These are phyloP conservation scores for Serinus canaria DNA, from an alignment of 2,113 vertebrate species.

Conservation along the genomic window DNA sequence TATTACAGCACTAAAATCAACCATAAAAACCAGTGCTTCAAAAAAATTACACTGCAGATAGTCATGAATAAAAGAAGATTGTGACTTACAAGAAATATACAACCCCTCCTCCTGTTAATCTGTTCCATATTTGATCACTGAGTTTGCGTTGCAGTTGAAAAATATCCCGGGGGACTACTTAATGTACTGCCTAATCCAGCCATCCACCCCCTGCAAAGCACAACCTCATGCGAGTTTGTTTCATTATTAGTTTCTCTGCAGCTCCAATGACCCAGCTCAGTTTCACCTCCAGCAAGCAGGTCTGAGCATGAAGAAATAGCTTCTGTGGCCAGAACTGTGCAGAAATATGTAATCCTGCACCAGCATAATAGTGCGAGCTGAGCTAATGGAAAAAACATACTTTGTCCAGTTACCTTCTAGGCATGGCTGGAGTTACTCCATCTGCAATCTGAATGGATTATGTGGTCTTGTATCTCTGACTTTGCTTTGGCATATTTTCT, in stretches of 20 bases:
- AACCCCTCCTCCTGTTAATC: conserved; percentile 40
- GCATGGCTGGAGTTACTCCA: conserved; percentile 2
- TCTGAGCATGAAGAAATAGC: conserved; percentile 49
- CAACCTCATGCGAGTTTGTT: conserved; percentile 28
- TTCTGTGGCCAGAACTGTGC: conserved; percentile 38
- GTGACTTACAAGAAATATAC: conserved; percentile 46
- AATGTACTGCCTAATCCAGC: conserved; percentile 28
- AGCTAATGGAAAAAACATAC: conserved; percentile 57
- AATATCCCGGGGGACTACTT: conserved; percentile 51
- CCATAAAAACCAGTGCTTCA: not conserved
- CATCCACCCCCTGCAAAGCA: conserved; percentile 45
- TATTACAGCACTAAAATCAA: not conserved
- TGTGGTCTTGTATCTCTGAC: conserved; percentile 6
- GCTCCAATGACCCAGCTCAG: conserved; percentile 17
- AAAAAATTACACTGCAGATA: not conserved
- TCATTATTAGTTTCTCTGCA: conserved; percentile 51
- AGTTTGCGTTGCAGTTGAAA: conserved; percentile 41
- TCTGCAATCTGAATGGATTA: conserved; percentile 10
- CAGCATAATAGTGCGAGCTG: not conserved
- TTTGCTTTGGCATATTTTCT: conserved; percentile 5
- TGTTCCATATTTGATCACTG: conserved; percentile 59
- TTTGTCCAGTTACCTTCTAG: conserved; percentile 42
- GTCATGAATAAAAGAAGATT: not conserved
- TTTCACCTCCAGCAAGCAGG: conserved; percentile 62
- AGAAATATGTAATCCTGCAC: conserved; percentile 46